Conservation (phyloP, 1,140 invertebrate genomes). For the Homalodisca vitripennis region DNA sequence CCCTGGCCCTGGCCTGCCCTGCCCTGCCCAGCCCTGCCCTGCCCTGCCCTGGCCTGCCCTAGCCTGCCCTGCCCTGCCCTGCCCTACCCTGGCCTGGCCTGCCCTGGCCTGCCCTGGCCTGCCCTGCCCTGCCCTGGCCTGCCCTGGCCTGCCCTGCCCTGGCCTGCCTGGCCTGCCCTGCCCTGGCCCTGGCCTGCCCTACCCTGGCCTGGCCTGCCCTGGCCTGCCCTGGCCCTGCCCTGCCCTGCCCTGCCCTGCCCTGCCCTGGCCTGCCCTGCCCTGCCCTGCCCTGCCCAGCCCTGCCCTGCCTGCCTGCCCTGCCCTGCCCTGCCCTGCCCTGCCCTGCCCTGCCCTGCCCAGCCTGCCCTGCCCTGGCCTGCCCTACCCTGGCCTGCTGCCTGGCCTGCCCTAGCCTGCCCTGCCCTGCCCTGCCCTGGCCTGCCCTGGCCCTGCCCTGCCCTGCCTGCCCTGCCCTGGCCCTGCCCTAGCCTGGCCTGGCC, state of each 20-base stretch:
- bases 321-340: not conserved
- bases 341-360: not conserved
- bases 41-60: not conserved
- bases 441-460: not conserved
- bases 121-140: not conserved
- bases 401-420: too few species aligned
- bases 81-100: not conserved
- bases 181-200: not conserved
- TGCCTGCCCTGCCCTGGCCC: too few species aligned
- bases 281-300: not conserved
- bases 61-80: too few species aligned
- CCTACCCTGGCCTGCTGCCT: not conserved
- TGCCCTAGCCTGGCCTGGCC: too few species aligned
- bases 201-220: not conserved
- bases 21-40: not conserved
- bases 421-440: not conserved
- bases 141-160: not conserved
- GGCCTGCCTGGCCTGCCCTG: not conserved
- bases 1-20: too few species aligned
- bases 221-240: not conserved
- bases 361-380: not conserved
- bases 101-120: not conserved
- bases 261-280: not conserved
- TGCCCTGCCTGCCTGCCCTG: not conserved
- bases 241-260: constrained; percentile 1